phyloP scores from a whole-genome alignment of 2,113 vertebrate species.

The Octodon degus region DNA sequence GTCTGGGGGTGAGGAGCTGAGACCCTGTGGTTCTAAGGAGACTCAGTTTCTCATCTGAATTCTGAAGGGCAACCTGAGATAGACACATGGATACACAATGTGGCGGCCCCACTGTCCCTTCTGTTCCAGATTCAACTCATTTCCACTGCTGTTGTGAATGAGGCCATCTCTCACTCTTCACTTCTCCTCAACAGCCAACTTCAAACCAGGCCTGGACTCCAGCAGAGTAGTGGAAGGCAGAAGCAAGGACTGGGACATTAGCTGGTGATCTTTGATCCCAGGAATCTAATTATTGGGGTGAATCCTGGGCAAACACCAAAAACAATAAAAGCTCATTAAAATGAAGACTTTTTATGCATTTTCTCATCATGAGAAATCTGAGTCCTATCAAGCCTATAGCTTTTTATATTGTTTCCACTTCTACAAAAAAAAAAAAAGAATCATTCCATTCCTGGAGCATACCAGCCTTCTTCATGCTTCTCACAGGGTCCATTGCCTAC shows the following conservation, averaged over 20 bases:
- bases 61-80: background rate
- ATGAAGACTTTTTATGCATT: constrained; percentile 59
- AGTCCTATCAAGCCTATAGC: constrained; percentile 24
- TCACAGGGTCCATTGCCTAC: constrained; percentile 70
- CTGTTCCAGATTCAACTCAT: background rate
- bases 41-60: background rate
- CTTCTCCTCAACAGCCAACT: background rate
- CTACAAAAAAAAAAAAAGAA: constrained; percentile 9
- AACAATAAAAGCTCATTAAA: constrained; percentile 52
- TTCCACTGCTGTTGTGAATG: background rate
- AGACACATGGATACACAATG: background rate
- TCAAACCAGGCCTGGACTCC: accelerated
- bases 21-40: background rate
- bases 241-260: background rate
- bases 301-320: constrained; percentile 62
- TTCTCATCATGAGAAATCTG: constrained; percentile 60
- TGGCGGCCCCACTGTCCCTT: background rate
- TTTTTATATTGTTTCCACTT: constrained; percentile 42
- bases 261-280: constrained; percentile 54
- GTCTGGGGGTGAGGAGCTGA: background rate
- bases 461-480: constrained; percentile 65
- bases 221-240: background rate
- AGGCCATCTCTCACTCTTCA: background rate
- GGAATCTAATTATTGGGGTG: background rate
- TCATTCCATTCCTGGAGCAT: constrained; percentile 70